Base-by-base conservation (phyloP, 2,113 vertebrate species). In the Engraulis encrasicolus region DNA sequence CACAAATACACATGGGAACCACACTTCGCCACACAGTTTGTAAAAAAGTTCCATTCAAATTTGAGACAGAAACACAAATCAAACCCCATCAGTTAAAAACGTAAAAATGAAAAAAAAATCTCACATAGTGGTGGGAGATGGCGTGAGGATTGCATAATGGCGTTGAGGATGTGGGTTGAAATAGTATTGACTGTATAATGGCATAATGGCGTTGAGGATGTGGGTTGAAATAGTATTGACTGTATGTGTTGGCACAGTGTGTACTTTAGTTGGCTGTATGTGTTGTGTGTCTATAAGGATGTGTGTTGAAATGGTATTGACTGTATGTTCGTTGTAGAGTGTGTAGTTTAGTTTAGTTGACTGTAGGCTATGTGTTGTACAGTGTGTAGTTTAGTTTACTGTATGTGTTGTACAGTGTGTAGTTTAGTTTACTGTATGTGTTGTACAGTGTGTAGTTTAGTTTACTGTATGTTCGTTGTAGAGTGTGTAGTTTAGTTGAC, bases 341-440 rank as follows among this genome's bases (percentile, higher is more conserved):
- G 85, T 84, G 50, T 87, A 27, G 58, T 9, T 74, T 34, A 31
- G 34, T 27, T 34, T 74, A 36, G 66, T 34, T n/a, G n/a, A n/a
- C n/a, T n/a, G n/a, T n/a, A n/a, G n/a, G n/a, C n/a, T n/a, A n/a
- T n/a, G n/a, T n/a, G n/a, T n/a, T n/a, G n/a, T n/a, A n/a, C n/a
- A n/a, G n/a, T n/a, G n/a, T n/a, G n/a, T n/a, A n/a, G n/a, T n/a
- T n/a, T n/a, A n/a, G 14, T 27, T 34, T 36, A n/a, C n/a, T n/a
- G n/a, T n/a, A n/a, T n/a, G n/a, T n/a, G n/a, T 80, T 83, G 86
- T 81, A 34, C 31, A 84, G 85, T 79, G 45, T 27, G n/a, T n/a
- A n/a, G n/a, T n/a, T n/a, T n/a, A n/a, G n/a, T n/a, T n/a, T n/a
- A n/a, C n/a, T n/a, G n/a, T n/a, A n/a, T n/a, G n/a, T n/a, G n/a